Conservation (phyloP, 2,797 vertebrate genomes). For the Leuciscus waleckii region DNA sequence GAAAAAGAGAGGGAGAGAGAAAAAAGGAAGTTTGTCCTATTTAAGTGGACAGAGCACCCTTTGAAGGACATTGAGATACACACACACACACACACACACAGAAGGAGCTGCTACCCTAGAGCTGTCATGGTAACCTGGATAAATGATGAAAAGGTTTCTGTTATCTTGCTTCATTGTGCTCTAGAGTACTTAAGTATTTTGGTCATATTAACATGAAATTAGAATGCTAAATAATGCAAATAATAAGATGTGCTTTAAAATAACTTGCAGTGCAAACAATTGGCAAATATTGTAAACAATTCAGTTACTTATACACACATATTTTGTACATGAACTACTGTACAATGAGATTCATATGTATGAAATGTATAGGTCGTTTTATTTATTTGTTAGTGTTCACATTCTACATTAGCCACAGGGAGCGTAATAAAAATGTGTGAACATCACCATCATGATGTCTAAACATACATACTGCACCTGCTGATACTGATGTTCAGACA, state of each 20-base stretch:
- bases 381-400: not conserved
- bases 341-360: not conserved
- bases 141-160: constrained; percentile 47
- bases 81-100: not conserved
- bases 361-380: not conserved
- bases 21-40: constrained; percentile 28
- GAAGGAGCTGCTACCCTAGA: constrained; percentile 34
- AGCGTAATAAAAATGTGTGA: constrained; percentile 22
- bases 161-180: constrained; percentile 35
- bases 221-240: not conserved
- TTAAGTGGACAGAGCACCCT: constrained; percentile 39
- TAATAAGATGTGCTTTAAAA: not conserved
- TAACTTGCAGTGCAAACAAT: not conserved
- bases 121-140: constrained; percentile 53
- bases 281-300: not conserved
- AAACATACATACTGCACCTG: constrained; percentile 31
- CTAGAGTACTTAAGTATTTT: constrained; percentile 13
- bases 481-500: constrained; percentile 39
- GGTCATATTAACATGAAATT: constrained; percentile 22
- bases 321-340: not conserved
- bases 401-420: not conserved
- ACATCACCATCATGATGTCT: constrained; percentile 34
- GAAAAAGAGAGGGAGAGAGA: not conserved
- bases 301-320: not conserved
- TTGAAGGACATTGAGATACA: constrained; percentile 44